Percentiles rank a stretch among this genome's conserved stretches.
Evolutionary conservation across 2,113 vertebrate genomes (phyloP).

Genomic region (Gasterosteus aculeatus): DNA sequence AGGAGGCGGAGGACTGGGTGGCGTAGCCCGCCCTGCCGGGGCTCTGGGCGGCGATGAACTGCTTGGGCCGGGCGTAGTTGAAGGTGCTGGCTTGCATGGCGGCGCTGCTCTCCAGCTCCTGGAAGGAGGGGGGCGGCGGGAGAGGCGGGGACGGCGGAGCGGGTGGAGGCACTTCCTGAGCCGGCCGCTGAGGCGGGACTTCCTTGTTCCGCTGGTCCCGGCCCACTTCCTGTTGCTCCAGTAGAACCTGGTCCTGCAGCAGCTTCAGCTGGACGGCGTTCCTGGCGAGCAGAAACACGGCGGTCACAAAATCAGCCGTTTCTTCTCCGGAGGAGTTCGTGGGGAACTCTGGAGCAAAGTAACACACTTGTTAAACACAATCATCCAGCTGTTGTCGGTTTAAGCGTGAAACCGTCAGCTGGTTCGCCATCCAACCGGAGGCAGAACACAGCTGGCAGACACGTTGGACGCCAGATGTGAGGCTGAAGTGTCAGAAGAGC

Average conservation of each 20-base stretch:
- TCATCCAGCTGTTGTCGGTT: conserved; percentile 53
- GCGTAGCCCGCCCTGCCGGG: conserved; percentile 77
- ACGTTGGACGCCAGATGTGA: conserved; percentile 48
- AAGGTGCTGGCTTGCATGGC: conserved; percentile 96
- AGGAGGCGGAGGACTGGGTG: conserved; percentile 90
- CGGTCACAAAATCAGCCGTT: conserved; percentile 3
- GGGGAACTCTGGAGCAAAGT: conserved; percentile 5
- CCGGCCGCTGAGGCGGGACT: conserved; percentile 76
- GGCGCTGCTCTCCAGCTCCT: conserved; percentile 87
- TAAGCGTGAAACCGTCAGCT: conserved; percentile 38
- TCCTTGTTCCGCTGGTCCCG: conserved; percentile 68
- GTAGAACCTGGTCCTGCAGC: conserved; percentile 92
- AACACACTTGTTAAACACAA: conserved; percentile 42
- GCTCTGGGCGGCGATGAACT: conserved; percentile 97
- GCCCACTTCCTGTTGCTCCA: conserved; percentile 89
- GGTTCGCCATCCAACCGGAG: conserved; percentile 38
- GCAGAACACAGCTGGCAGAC: conserved; percentile 42
- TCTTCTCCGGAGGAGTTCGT: background rate
- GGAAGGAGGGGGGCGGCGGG: conserved; percentile 91
- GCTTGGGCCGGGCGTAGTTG: conserved; percentile 98
- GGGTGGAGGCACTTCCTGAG: conserved; percentile 79
- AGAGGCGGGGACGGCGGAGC: conserved; percentile 88
- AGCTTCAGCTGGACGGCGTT: conserved; percentile 92
- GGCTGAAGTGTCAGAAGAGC: conserved; percentile 14
- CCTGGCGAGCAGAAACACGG: conserved; percentile 73